These are phyloP conservation scores for Trissoscelio sp. DNA, from an alignment of 2,888 invertebrate genomes.

Conservation along the genomic window DNA sequence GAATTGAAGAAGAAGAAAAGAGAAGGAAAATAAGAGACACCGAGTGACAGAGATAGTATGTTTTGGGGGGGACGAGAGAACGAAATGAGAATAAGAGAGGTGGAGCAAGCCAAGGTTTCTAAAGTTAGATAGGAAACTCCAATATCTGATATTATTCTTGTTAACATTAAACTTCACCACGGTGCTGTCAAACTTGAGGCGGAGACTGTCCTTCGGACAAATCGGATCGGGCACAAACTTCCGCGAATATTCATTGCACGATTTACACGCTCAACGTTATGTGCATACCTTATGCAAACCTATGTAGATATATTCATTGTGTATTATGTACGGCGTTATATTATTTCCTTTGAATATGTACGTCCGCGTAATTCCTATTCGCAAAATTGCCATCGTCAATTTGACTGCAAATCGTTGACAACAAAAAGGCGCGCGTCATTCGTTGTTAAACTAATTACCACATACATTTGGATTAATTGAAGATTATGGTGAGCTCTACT, in stretches of 20 bases:
- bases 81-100: constrained; percentile 44
- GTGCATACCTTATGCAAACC: constrained; percentile 68
- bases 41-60: constrained; percentile 20
- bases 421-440: constrained; percentile 27
- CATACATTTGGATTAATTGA: constrained; percentile 33
- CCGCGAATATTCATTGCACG: constrained; percentile 70
- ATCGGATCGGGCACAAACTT: constrained; percentile 69
- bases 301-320: constrained; percentile 69
- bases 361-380: constrained; percentile 53
- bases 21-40: constrained; percentile 35
- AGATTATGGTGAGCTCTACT: constrained; percentile 30
- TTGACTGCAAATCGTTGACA: constrained; percentile 44
- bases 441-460: constrained; percentile 37
- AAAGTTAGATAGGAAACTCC: constrained; percentile 68
- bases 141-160: constrained; percentile 71
- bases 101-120: constrained; percentile 43
- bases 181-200: constrained; percentile 69
- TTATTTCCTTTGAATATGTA: constrained; percentile 66
- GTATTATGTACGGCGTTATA: constrained; percentile 64
- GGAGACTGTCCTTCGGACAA: constrained; percentile 68
- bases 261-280: constrained; percentile 68
- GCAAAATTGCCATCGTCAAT: constrained; percentile 50
- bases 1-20: constrained; percentile 26
- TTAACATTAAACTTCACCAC: constrained; percentile 68
- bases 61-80: neutral